phyloP scores from a whole-genome alignment of 2,797 vertebrate species.

The Aldrovandia affinis region DNA sequence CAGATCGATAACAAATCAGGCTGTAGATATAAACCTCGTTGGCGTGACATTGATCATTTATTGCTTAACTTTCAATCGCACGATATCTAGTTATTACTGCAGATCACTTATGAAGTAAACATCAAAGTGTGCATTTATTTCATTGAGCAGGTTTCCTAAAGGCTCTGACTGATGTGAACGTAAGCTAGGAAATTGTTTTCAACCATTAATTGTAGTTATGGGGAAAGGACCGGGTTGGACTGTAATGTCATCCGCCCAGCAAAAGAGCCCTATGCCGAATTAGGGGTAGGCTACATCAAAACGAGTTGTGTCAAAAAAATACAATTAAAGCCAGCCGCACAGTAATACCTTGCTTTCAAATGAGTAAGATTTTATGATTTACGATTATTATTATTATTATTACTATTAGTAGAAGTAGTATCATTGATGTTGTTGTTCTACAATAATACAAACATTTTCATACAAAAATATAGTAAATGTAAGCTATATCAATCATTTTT shows the following conservation, averaged over 20 bases:
- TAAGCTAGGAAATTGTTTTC: background rate
- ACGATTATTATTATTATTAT: background rate
- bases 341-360: background rate
- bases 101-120: background rate
- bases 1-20: background rate
- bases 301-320: background rate
- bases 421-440: background rate
- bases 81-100: background rate
- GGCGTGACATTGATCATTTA: background rate
- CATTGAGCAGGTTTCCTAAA: background rate
- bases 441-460: background rate
- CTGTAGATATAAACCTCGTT: background rate
- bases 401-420: too few species aligned
- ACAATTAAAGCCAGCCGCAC: background rate
- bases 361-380: background rate
- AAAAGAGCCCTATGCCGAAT: background rate
- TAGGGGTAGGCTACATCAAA: background rate
- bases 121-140: background rate
- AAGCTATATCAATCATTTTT: too few species aligned
- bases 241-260: background rate
- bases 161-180: background rate
- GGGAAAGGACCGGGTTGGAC: background rate
- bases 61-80: background rate
- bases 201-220: background rate
- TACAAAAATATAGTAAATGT: background rate